Conservation (phyloP, 2,888 invertebrate genomes). For the Tetranychus truncatus region DNA sequence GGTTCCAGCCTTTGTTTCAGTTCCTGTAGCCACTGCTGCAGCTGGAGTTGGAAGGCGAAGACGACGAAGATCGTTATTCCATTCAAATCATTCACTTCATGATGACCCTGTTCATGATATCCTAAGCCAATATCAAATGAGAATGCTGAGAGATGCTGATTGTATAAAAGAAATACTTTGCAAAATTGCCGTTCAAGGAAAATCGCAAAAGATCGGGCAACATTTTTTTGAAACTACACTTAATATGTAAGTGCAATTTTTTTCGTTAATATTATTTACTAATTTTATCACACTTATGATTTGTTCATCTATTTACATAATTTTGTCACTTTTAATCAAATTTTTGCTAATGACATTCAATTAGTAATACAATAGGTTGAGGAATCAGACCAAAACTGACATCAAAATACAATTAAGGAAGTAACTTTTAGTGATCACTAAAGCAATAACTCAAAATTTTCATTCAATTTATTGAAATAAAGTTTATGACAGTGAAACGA, state of each 20-base stretch:
- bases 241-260: not conserved
- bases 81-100: not conserved
- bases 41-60: slow-evolving; percentile 1
- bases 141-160: not conserved
- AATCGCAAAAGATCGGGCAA: not conserved
- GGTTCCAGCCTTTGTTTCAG: slow-evolving; percentile 11
- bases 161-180: not conserved
- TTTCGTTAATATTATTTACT: not conserved
- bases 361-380: too few species aligned
- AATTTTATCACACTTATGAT: not conserved
- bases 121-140: not conserved
- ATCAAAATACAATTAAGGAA: too few species aligned
- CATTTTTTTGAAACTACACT: not conserved
- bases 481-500: too few species aligned
- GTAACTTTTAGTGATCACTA: too few species aligned
- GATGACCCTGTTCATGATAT: not conserved
- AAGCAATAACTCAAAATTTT: too few species aligned
- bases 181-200: not conserved
- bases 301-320: not conserved
- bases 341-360: too few species aligned
- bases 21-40: slow-evolving; percentile 8
- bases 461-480: too few species aligned
- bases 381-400: too few species aligned
- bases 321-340: not conserved
- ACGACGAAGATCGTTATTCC: not conserved